Evolutionary conservation across 2,113 vertebrate genomes (phyloP), one percentile per base, ranked within the genome.

Genomic region (Nyctereutes procyonoides): DNA sequence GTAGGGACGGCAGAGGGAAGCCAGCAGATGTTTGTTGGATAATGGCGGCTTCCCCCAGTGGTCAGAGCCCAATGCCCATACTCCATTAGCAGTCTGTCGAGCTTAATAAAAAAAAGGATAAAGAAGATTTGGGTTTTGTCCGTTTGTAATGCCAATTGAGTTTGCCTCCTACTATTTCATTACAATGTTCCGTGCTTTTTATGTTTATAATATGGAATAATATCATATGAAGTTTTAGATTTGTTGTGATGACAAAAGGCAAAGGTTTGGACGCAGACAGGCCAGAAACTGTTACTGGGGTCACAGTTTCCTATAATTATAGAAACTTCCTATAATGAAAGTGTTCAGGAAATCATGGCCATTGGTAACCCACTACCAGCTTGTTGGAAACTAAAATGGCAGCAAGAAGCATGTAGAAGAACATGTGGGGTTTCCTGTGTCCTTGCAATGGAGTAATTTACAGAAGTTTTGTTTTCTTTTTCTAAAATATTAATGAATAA

Each of bases 11-110:
- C 88, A 86, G 95, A 83, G 88, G 94, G 93, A 98, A 97, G 90
- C 96, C 83, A 96, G 97, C 98, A 98, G 98, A 98, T 98, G 98
- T 93, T 98, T 98, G 98, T 92, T 96, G 96, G 96, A 96, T 98
- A 98, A 98, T 96, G 98, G 90, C 90, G 97, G 53, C 96, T 98
- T 98, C 96, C 95, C 94, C 32, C 0, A 80, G 87, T 55, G 20
- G 62, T 92, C 19, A 1, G 93, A 95, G 90, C 87, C 71, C 63
- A 79, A 13, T 0, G 13, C 71, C 51, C 84, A 74, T 53, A 30
- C 35, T 97, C 85, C 22, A 38, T 85, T 85, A 90, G n/a, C 62
- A 83, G 80, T 77, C 81, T 95, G 79, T 79, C 76, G 63, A 90
- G 88, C 82, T 92, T 81, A 82, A 84, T 82, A 51, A 92, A 95